Conservation (phyloP, 2,888 invertebrate species). For the Trileptium ribeirensis region DNA sequence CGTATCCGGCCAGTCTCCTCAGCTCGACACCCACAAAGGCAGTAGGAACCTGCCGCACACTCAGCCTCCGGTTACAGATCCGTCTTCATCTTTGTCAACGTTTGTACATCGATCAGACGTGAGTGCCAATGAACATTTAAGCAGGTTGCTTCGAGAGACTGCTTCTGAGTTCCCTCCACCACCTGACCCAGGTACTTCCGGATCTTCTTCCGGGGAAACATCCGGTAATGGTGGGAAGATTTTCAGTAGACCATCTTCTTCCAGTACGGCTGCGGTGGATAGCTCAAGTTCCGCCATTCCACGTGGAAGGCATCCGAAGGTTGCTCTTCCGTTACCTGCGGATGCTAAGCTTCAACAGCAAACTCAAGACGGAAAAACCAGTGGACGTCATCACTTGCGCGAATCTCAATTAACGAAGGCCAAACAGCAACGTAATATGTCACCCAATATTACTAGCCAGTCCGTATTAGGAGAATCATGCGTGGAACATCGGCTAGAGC, state of each 20-base stretch:
- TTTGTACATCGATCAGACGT: no score
- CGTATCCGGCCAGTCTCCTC: no score
- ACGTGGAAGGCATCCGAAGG: background rate
- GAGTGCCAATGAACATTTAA: background rate
- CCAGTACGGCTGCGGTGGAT: no score
- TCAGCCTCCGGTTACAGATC: no score
- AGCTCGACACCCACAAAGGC: no score
- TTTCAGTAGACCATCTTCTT: no score
- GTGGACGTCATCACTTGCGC: no score
- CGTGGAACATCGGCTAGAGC: background rate
- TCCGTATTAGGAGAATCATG: background rate
- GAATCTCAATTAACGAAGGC: background rate
- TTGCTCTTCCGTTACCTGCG: background rate
- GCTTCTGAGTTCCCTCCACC: background rate
- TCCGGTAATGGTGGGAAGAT: background rate
- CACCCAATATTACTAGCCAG: background rate
- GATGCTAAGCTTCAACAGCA: no score
- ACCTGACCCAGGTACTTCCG: background rate
- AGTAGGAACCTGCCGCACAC: no score
- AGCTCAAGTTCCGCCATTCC: no score
- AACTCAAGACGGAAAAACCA: no score
- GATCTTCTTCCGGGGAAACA: conserved; percentile 26
- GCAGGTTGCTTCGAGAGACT: background rate
- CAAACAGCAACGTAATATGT: background rate
- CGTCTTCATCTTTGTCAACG: no score